Percentiles rank a stretch among this genome's conserved stretches.
Evolutionary conservation across 2,888 invertebrate genomes (phyloP).

Genomic region (Eucriotettix oculatus): DNA sequence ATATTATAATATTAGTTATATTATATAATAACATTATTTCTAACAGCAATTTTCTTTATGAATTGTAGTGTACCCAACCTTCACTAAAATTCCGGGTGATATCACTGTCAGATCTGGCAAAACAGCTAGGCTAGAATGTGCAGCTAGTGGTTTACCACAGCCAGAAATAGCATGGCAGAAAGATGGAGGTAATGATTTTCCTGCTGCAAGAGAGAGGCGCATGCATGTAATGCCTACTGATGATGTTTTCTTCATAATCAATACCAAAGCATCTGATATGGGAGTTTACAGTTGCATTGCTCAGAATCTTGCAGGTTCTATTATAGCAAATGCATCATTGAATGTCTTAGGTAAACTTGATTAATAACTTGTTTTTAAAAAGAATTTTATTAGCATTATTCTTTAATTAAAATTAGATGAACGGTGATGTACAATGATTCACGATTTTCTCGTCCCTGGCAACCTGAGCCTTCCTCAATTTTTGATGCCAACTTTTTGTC

Average conservation of each 20-base stretch:
- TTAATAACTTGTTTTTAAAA: too few species aligned
- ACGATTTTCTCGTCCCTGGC: too few species aligned
- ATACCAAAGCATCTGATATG: constrained; percentile 74
- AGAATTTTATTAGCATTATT: too few species aligned
- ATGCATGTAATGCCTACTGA: constrained; percentile 87
- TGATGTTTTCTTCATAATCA: constrained; percentile 82
- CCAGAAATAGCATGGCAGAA: constrained; percentile 85
- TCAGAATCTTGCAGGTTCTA: constrained; percentile 72
- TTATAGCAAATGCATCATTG: constrained; percentile 72
- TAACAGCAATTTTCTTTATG: background rate
- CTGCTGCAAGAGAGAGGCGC: constrained; percentile 81
- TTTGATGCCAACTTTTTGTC: too few species aligned
- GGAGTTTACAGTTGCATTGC: constrained; percentile 91
- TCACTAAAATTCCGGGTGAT: constrained; percentile 69
- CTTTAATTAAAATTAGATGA: too few species aligned
- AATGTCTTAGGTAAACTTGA: constrained; percentile 42
- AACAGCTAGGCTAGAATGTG: constrained; percentile 77
- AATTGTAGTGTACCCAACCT: constrained; percentile 61
- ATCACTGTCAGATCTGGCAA: constrained; percentile 71
- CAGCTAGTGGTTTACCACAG: constrained; percentile 72
- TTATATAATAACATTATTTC: background rate
- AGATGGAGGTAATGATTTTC: constrained; percentile 86
- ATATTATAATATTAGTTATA: background rate
- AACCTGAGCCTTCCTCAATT: too few species aligned
- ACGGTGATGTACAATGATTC: too few species aligned